Percentiles rank a stretch among this genome's conserved stretches.
phyloP scores from a whole-genome alignment of 2,888 invertebrate species.

The Tuta absoluta region DNA sequence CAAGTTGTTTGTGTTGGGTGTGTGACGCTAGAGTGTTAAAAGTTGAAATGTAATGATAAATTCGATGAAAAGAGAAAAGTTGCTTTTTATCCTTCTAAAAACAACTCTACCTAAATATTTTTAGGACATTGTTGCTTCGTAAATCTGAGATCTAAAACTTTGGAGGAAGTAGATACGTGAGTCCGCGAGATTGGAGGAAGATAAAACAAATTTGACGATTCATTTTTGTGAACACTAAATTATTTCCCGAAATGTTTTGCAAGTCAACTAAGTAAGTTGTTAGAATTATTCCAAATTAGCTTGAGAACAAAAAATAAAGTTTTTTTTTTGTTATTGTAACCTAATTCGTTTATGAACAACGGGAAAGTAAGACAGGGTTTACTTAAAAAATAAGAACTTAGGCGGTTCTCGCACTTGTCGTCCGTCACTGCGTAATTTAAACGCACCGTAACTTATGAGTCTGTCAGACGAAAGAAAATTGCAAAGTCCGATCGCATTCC shows the following conservation, averaged over 20 bases:
- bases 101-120: no score
- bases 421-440: no score
- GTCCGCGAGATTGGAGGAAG: slow-evolving; percentile 32
- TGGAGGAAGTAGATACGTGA: slow-evolving; percentile 21
- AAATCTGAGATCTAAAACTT: slow-evolving; percentile 25
- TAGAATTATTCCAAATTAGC: background rate
- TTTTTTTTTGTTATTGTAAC: background rate
- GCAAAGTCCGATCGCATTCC: no score
- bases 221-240: slow-evolving; percentile 26
- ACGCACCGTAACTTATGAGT: no score
- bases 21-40: no score
- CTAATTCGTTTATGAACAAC: background rate
- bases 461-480: no score
- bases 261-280: background rate
- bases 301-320: background rate
- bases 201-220: slow-evolving; percentile 43
- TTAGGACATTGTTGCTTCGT: slow-evolving; percentile 36
- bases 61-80: no score
- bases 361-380: background rate
- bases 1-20: no score
- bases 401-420: no score
- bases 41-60: no score
- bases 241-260: background rate
- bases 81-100: no score
- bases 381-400: no score